phyloP scores from a whole-genome alignment of 2,888 invertebrate species.

The Epistrophella euchroma region DNA sequence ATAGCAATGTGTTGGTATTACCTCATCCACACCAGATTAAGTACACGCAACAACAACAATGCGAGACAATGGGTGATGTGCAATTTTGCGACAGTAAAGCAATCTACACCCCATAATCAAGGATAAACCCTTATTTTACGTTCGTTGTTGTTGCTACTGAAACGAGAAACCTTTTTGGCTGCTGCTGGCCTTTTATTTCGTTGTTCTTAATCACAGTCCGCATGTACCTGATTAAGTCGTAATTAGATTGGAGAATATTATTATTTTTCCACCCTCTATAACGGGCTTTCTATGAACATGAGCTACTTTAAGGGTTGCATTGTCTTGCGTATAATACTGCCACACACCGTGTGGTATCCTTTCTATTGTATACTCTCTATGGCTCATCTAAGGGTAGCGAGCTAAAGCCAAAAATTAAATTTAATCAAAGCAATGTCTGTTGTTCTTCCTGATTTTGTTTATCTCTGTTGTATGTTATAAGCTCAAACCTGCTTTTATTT shows the following conservation, averaged over 20 bases:
- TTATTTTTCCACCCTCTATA: conserved; percentile 69
- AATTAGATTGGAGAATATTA: conserved; percentile 84
- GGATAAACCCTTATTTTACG: conserved; percentile 19
- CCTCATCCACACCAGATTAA: conserved; percentile 73
- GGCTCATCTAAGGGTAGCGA: conserved; percentile 33
- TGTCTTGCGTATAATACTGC: conserved; percentile 44
- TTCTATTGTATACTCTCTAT: background rate
- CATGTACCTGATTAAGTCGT: conserved; percentile 84
- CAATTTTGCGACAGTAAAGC: conserved; percentile 74
- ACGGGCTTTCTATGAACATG: too few species aligned
- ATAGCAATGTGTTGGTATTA: conserved; percentile 21
- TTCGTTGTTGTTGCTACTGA: conserved; percentile 4
- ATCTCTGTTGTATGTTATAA: background rate
- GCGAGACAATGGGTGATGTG: conserved; percentile 65
- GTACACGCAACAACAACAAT: conserved; percentile 68
- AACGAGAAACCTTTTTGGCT: conserved; percentile 56
- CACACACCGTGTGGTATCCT: conserved; percentile 1
- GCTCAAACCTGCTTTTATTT: conserved; percentile 37
- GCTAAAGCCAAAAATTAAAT: conserved; percentile 68
- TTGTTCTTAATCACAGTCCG: conserved; percentile 79
- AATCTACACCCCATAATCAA: conserved; percentile 69
- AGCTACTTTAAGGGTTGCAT: conserved; percentile 57
- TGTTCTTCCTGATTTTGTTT: conserved; percentile 43
- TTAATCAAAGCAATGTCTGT: conserved; percentile 73
- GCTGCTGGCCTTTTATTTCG: conserved; percentile 54